Evolutionary conservation across 2,113 vertebrate genomes (phyloP).

Genomic region (Carassius carassius): DNA sequence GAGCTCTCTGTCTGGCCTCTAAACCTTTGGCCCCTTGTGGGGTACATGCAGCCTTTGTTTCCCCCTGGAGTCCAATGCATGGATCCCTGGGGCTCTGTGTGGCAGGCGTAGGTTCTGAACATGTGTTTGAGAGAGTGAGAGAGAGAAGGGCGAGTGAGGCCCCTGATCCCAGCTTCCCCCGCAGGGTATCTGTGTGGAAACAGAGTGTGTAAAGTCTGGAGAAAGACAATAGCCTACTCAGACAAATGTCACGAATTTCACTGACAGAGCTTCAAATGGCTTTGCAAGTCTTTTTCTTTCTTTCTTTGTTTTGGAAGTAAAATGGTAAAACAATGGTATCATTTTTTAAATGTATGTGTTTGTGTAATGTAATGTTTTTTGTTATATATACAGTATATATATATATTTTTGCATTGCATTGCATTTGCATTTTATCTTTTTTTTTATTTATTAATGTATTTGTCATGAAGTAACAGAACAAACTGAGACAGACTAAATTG

Average conservation of each 20-base stretch:
- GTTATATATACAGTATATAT: too few relatives aligned
- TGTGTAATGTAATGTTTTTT: too few relatives aligned
- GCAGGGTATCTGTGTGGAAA: slow-evolving; percentile 39
- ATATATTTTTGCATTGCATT: too few relatives aligned
- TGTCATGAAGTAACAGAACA: too few relatives aligned
- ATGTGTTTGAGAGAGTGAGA: slow-evolving; percentile 45
- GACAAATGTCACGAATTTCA: slow-evolving; percentile 21
- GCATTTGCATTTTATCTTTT: too few relatives aligned
- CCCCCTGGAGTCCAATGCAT: slow-evolving; percentile 21
- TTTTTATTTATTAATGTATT: too few relatives aligned
- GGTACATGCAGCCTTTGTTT: slow-evolving; percentile 44
- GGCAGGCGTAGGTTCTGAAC: slow-evolving; percentile 22
- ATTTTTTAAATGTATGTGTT: too few relatives aligned
- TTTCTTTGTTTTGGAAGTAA: too few relatives aligned
- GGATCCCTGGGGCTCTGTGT: slow-evolving; percentile 24
- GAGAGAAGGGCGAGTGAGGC: slow-evolving; percentile 17
- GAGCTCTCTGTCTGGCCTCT: slow-evolving; percentile 44
- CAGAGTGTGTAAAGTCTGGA: slow-evolving; percentile 36
- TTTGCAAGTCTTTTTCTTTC: not conserved
- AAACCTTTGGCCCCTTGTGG: slow-evolving; percentile 32
- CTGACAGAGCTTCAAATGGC: not conserved
- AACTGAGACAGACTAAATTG: too few relatives aligned
- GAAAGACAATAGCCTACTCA: slow-evolving; percentile 45
- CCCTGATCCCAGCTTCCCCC: slow-evolving; percentile 32
- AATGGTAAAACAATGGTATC: too few relatives aligned